Conservation (phyloP, 1,140 invertebrate species). For the Reticulitermes speratus region DNA sequence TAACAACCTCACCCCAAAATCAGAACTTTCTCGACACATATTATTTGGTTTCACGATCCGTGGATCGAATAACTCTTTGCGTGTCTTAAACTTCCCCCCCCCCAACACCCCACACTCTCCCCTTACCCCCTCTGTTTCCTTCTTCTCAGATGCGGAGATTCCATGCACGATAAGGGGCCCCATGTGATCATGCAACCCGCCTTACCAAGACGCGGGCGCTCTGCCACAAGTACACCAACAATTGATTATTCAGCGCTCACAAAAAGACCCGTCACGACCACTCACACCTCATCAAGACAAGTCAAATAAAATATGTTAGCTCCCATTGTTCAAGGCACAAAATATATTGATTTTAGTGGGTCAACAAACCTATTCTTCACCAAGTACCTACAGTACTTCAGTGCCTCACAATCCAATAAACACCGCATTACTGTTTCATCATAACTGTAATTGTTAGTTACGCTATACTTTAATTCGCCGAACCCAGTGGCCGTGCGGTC, state of each 20-base stretch:
- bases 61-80: not conserved
- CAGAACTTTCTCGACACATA: not conserved
- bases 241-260: not conserved
- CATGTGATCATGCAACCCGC: not conserved
- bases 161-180: not conserved
- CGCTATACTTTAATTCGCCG: no score
- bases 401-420: no score
- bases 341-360: no score
- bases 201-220: not conserved
- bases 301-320: no score
- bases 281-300: not conserved
- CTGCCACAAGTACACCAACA: not conserved
- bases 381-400: no score
- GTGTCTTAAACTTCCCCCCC: not conserved
- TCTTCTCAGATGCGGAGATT: not conserved
- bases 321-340: no score
- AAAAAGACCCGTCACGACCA: not conserved
- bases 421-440: no score
- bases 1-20: not conserved
- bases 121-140: not conserved
- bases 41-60: not conserved
- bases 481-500: no score
- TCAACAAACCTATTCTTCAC: no score
- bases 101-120: not conserved
- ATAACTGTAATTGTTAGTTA: no score